Conservation (phyloP, 2,888 invertebrate species). For the Eupithecia tripunctaria region DNA sequence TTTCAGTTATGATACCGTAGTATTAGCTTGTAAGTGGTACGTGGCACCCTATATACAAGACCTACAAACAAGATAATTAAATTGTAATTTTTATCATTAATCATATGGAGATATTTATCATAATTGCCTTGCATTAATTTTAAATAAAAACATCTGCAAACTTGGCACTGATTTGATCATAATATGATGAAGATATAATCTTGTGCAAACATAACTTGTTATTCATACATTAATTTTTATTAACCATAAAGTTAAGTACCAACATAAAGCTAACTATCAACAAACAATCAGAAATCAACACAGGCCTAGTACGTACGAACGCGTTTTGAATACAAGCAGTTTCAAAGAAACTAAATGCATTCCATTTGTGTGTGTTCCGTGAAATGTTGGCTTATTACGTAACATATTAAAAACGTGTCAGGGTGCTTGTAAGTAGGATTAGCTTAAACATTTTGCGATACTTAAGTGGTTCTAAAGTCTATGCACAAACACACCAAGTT, state of each 20-base stretch:
- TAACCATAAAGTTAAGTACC: too few relatives aligned
- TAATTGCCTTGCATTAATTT: neutral
- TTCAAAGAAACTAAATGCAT: neutral
- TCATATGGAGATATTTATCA: neutral
- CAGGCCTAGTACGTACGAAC: neutral
- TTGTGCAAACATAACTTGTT: neutral
- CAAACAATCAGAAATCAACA: conserved; percentile 1
- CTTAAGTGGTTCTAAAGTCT: too few relatives aligned
- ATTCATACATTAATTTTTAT: neutral
- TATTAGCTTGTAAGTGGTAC: too few relatives aligned
- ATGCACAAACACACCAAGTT: too few relatives aligned
- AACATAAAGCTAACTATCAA: neutral
- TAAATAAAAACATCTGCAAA: neutral
- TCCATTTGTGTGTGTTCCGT: neutral
- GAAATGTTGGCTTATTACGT: neutral
- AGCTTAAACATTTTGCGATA: neutral
- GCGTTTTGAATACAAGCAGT: neutral
- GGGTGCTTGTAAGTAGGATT: neutral
- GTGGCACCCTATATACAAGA: too few relatives aligned
- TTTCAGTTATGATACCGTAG: too few relatives aligned
- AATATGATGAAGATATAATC: neutral
- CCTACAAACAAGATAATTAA: too few relatives aligned
- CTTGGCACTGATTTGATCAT: neutral
- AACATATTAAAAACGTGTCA: neutral
- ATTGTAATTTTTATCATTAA: neutral